Percentiles rank a stretch among this genome's conserved stretches.
phyloP scores from a whole-genome alignment of 2,113 vertebrate genomes.

The Machaerirhynchus nigripectus region DNA sequence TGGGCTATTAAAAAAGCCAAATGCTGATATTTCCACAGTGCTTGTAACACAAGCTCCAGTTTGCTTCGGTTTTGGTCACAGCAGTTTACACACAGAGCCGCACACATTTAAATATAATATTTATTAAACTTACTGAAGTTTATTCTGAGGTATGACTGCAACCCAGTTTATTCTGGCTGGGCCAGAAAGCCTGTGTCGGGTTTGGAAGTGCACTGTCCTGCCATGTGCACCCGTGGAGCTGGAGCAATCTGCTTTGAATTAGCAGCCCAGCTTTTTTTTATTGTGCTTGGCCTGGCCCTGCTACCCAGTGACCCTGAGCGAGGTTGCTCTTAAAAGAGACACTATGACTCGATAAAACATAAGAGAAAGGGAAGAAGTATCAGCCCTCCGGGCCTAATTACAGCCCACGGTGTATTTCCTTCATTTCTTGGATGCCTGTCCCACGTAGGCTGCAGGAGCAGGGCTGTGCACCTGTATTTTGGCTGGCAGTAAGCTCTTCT shows the following conservation, averaged over 20 bases:
- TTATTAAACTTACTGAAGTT: conserved; percentile 40
- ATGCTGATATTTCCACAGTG: conserved; percentile 27
- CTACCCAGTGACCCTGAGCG: not conserved
- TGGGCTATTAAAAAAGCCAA: conserved; percentile 26
- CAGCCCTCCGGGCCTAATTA: not conserved
- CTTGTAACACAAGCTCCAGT: conserved; percentile 22
- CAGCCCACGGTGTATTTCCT: not conserved
- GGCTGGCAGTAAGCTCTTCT: not conserved
- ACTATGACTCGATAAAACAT: not conserved
- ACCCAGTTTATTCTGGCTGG: conserved; percentile 44
- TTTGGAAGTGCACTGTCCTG: conserved; percentile 23
- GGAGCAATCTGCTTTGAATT: conserved; percentile 11
- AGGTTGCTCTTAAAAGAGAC: not conserved
- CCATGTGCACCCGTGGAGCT: conserved; percentile 5
- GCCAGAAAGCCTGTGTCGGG: not conserved
- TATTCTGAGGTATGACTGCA: conserved; percentile 50
- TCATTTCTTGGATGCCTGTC: not conserved
- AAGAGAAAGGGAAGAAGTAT: not conserved
- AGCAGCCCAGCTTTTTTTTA: not conserved
- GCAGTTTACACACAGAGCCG: conserved; percentile 19
- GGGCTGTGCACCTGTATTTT: conserved; percentile 30
- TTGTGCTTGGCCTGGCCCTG: conserved; percentile 28
- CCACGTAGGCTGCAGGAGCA: not conserved
- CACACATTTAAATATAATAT: conserved; percentile 48
- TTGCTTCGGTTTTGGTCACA: conserved; percentile 22